A percentile compares a stretch with the other conserved stretches of the same genome.
These are phyloP conservation scores for Octonoba sinensis DNA, from an alignment of 2,888 invertebrate genomes.

Conservation along the genomic window DNA sequence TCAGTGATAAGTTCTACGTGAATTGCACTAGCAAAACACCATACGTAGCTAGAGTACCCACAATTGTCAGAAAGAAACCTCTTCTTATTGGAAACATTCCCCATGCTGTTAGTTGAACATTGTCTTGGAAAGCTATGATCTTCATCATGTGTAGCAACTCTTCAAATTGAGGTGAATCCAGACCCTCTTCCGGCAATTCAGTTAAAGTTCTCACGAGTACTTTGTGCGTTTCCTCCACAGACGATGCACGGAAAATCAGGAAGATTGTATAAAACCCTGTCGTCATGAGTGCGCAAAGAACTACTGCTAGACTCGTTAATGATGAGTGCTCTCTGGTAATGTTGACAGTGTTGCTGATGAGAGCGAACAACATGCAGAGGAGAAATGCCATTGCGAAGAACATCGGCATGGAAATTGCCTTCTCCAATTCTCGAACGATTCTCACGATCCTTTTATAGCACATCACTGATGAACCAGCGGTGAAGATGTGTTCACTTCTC, in stretches of 20 bases:
- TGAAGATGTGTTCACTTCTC: background rate
- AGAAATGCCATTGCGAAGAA: slow-evolving; percentile 46
- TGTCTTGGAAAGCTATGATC: slow-evolving; percentile 34
- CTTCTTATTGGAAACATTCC: slow-evolving; percentile 54
- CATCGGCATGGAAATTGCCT: slow-evolving; percentile 47
- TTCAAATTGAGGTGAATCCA: slow-evolving; percentile 8
- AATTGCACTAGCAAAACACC: slow-evolving; percentile 53
- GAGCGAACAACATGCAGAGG: slow-evolving; percentile 38
- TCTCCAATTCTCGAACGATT: slow-evolving; percentile 27
- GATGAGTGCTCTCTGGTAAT: slow-evolving; percentile 21
- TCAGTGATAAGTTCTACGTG: slow-evolving; percentile 11
- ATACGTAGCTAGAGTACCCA: slow-evolving; percentile 50
- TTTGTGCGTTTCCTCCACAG: slow-evolving; percentile 40
- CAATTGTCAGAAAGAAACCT: slow-evolving; percentile 48
- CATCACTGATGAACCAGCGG: slow-evolving; percentile 13
- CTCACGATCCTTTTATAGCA: slow-evolving; percentile 38
- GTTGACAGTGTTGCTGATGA: slow-evolving; percentile 49
- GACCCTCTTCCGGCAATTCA: slow-evolving; percentile 22
- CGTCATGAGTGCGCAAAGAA: slow-evolving; percentile 34
- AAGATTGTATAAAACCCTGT: slow-evolving; percentile 46
- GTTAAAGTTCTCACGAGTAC: slow-evolving; percentile 26
- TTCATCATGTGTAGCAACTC: slow-evolving; percentile 46
- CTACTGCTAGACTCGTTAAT: slow-evolving; percentile 22
- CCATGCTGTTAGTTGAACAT: slow-evolving; percentile 40
- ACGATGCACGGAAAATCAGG: slow-evolving; percentile 35